A percentile compares a stretch with the other conserved stretches of the same genome.
phyloP scores from a whole-genome alignment of 1,140 invertebrate genomes.

The Caerostris darwini region DNA sequence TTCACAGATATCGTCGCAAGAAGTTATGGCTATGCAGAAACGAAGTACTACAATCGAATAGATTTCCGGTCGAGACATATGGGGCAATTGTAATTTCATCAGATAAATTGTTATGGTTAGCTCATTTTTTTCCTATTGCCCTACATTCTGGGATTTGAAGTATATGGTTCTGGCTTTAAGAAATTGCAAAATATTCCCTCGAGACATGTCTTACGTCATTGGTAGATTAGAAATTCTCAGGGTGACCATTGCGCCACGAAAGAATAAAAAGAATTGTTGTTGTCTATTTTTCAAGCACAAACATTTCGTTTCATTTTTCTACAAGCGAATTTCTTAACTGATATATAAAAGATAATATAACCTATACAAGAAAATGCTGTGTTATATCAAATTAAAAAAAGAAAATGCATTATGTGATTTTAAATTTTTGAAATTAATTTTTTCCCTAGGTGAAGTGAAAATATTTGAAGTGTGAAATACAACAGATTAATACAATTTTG shows the following conservation, averaged over 20 bases:
- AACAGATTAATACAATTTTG: too few species aligned
- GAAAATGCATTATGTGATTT: too few species aligned
- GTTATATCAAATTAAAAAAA: too few species aligned
- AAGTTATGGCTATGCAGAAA: not conserved
- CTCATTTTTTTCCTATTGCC: not conserved
- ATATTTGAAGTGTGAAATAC: too few species aligned
- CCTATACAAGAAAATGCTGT: too few species aligned
- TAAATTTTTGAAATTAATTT: too few species aligned
- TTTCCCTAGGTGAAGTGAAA: too few species aligned
- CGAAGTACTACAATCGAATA: not conserved
- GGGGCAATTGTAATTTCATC: not conserved
- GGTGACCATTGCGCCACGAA: not conserved
- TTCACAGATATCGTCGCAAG: not conserved
- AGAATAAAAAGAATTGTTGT: not conserved
- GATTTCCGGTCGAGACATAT: not conserved
- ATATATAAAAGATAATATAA: too few species aligned
- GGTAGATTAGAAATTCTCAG: not conserved
- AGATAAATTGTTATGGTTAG: not conserved
- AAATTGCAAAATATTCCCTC: not conserved
- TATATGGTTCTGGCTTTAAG: not conserved
- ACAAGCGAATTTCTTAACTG: too few species aligned
- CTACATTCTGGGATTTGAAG: not conserved
- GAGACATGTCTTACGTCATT: not conserved
- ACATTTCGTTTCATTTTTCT: too few species aligned
- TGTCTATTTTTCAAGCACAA: too few species aligned